Conservation (phyloP, 1,140 invertebrate genomes). For the Telenomus remus region DNA sequence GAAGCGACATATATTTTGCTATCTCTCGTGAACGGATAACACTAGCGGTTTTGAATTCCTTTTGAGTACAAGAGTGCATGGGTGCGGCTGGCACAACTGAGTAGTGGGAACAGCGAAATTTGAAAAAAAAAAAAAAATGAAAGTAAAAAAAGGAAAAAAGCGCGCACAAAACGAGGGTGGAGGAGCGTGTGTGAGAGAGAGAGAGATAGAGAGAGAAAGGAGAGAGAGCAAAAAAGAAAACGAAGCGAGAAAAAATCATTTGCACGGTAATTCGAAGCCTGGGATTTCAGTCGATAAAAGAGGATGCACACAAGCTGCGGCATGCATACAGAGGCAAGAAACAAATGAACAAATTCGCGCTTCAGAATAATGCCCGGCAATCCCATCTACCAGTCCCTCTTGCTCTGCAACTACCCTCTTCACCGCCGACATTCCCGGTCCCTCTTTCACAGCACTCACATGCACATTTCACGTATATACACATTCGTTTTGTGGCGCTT, state of each 20-base stretch:
- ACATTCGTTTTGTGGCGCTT: conserved; percentile 53
- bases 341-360: conserved; percentile 77
- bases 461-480: conserved; percentile 40
- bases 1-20: conserved; percentile 58
- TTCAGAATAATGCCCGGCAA: conserved; percentile 76
- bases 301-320: conserved; percentile 73
- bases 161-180: conserved; percentile 37
- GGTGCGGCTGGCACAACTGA: conserved; percentile 56
- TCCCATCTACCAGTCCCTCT: conserved; percentile 70
- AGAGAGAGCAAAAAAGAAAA: conserved; percentile 60
- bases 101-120: conserved; percentile 50
- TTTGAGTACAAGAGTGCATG: conserved; percentile 68
- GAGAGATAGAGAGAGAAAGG: background rate
- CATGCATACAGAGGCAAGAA: conserved; percentile 74
- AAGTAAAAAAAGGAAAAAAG: conserved; percentile 62
- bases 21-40: conserved; percentile 50
- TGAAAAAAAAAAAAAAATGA: conserved; percentile 60
- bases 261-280: conserved; percentile 77
- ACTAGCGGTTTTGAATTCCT: conserved; percentile 74
- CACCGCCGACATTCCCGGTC: conserved; percentile 53
- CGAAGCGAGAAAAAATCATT: conserved; percentile 74
- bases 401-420: conserved; percentile 48
- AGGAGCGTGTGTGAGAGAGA: conserved; percentile 2
- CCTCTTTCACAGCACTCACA: conserved; percentile 49
- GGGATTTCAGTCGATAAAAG: conserved; percentile 76